These are phyloP conservation scores for Ophthalmolycus amberensis DNA, from an alignment of 2,113 vertebrate genomes.

Conservation along the genomic window DNA sequence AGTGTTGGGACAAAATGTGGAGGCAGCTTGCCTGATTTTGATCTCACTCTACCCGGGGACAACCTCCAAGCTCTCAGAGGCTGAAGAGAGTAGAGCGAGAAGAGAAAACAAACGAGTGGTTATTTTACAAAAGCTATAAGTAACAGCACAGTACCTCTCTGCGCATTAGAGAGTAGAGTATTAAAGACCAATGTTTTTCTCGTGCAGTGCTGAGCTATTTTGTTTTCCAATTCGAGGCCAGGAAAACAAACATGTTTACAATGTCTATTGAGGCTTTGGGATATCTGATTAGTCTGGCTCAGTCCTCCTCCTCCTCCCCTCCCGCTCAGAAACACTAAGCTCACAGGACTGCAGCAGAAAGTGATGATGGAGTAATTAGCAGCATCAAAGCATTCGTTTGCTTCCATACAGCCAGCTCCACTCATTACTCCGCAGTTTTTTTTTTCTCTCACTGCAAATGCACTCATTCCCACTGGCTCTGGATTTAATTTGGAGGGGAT, in stretches of 20 bases:
- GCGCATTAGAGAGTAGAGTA: conserved; percentile 4
- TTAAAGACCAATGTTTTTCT: conserved; percentile 44
- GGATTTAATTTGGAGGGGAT: conserved; percentile 51
- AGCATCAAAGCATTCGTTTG: conserved; percentile 63
- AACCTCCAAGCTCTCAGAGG: conserved; percentile 36
- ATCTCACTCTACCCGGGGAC: conserved; percentile 17
- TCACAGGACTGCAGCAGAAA: conserved; percentile 51
- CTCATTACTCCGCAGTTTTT: conserved; percentile 43
- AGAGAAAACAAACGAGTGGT: conserved; percentile 41
- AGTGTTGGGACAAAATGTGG: conserved; percentile 6
- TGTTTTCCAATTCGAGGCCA: conserved; percentile 1
- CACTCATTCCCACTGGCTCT: conserved; percentile 36
- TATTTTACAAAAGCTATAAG: conserved; percentile 34
- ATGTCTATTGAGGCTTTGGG: conserved; percentile 32
- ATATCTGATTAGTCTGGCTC: conserved; percentile 57
- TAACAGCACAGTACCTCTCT: conserved; percentile 12
- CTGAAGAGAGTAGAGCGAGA: conserved; percentile 14
- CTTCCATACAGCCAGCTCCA: conserved; percentile 27
- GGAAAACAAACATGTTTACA: conserved; percentile 56
- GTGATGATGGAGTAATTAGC: conserved; percentile 67
- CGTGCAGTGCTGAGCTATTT: not conserved
- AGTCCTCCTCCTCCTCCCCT: conserved; percentile 7
- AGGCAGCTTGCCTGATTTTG: conserved; percentile 7
- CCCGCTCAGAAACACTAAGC: conserved; percentile 43
- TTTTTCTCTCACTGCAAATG: conserved; percentile 15